A percentile compares a stretch with the other conserved stretches of the same genome.
phyloP scores from a whole-genome alignment of 2,888 invertebrate genomes.

The Epistrophe eligans region DNA sequence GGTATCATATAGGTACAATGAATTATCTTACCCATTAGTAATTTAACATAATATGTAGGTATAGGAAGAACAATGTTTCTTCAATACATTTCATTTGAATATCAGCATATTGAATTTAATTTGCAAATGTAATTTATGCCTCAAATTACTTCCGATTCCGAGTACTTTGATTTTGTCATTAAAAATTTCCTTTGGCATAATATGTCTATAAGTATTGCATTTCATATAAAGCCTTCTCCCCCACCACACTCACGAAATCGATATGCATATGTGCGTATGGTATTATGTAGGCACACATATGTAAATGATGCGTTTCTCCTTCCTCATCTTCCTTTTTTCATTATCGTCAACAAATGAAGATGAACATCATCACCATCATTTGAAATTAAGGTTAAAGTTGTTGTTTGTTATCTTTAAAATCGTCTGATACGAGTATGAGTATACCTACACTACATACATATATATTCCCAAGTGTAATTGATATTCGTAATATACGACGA shows the following conservation, averaged over 20 bases:
- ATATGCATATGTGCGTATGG: background rate
- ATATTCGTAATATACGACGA: conserved; percentile 39
- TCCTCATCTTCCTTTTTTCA: background rate
- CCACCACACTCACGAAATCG: background rate
- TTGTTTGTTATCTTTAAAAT: conserved; percentile 37
- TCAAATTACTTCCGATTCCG: background rate
- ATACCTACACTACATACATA: background rate
- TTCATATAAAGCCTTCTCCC: background rate
- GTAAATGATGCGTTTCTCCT: background rate
- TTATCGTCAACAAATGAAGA: background rate
- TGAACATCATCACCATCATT: background rate
- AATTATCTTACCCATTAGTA: background rate
- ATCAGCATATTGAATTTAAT: conserved; percentile 40
- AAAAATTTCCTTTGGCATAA: background rate
- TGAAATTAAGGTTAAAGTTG: conserved; percentile 20
- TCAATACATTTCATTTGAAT: conserved; percentile 39
- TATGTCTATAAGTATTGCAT: background rate
- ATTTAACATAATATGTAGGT: background rate
- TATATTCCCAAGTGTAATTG: conserved; percentile 29
- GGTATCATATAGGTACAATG: too few species aligned
- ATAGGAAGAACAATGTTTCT: conserved; percentile 14
- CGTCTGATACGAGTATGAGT: background rate
- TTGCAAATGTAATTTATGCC: conserved; percentile 51
- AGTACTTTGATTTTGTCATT: conserved; percentile 2
- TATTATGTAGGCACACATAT: background rate